phyloP scores from a whole-genome alignment of 2,113 vertebrate genomes.

The Syngnathus floridae region DNA sequence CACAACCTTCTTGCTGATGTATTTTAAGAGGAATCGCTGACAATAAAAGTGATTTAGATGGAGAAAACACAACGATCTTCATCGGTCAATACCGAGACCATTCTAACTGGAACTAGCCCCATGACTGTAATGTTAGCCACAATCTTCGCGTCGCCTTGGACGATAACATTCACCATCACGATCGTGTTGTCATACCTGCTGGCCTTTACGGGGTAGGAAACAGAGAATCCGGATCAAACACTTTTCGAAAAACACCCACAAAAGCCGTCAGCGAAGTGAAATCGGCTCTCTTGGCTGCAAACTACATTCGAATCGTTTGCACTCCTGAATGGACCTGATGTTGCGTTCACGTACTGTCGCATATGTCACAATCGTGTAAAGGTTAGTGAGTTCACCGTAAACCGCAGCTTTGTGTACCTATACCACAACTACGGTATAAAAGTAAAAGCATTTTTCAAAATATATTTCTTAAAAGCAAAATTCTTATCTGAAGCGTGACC shows the following conservation, averaged over 20 bases:
- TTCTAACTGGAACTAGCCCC: neutral
- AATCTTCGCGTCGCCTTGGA: neutral
- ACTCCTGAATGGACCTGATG: constrained; percentile 18
- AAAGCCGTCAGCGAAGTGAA: neutral
- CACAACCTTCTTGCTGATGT: accelerated
- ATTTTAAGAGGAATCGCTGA: neutral
- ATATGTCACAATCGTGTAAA: constrained; percentile 12
- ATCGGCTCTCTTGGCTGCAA: constrained; percentile 10
- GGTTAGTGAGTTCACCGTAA: neutral
- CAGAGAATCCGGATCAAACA: neutral
- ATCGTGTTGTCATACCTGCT: constrained; percentile 33
- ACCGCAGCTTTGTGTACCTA: no score
- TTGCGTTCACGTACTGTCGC: constrained; percentile 29
- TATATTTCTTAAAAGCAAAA: no score
- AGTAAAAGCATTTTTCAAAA: no score
- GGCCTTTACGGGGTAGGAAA: neutral
- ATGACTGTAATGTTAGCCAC: neutral
- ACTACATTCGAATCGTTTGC: constrained; percentile 18
- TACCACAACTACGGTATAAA: no score
- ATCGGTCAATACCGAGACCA: neutral
- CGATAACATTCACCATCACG: neutral
- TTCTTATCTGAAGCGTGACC: no score
- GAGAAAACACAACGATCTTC: neutral
- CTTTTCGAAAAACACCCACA: constrained; percentile 28
- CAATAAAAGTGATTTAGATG: neutral